A percentile compares a stretch with the other conserved stretches of the same genome.
Conservation (phyloP, 2,888 invertebrate species). For the Drosophila austrosaltans region DNA sequence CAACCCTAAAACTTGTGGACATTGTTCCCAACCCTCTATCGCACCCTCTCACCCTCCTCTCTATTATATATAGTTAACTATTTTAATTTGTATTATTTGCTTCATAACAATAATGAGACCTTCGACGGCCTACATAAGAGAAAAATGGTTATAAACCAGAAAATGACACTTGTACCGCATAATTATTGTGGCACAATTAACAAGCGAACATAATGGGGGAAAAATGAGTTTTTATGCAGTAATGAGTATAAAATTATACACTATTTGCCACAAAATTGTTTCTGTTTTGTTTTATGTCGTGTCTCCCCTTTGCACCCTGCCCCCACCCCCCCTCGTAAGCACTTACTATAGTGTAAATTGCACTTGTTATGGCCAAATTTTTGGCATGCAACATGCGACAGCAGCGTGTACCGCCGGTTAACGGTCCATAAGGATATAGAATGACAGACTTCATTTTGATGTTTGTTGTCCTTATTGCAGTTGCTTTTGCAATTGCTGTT, state of each 20-base stretch:
- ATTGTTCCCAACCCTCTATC: no score
- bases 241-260: constrained; percentile 44
- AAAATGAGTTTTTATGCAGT: constrained; percentile 17
- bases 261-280: constrained; percentile 15
- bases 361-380: constrained; percentile 89
- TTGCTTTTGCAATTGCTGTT: background rate
- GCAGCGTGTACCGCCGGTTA: constrained; percentile 84
- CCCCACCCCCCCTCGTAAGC: background rate
- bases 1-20: background rate
- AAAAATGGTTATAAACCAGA: constrained; percentile 20
- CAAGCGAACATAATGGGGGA: constrained; percentile 30
- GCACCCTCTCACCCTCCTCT: background rate
- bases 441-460: constrained; percentile 85
- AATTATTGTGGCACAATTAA: constrained; percentile 49
- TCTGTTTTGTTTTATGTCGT: constrained; percentile 5
- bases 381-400: constrained; percentile 89
- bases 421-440: constrained; percentile 84
- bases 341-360: constrained; percentile 90
- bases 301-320: background rate
- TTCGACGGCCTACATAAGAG: constrained; percentile 6
- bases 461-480: constrained; percentile 64
- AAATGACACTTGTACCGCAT: constrained; percentile 36
- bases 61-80: background rate
- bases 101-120: constrained; percentile 28
- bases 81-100: constrained; percentile 5